A percentile compares a stretch with the other conserved stretches of the same genome.
These are phyloP conservation scores for Melieria omissa DNA, from an alignment of 2,888 invertebrate species.

Conservation along the genomic window DNA sequence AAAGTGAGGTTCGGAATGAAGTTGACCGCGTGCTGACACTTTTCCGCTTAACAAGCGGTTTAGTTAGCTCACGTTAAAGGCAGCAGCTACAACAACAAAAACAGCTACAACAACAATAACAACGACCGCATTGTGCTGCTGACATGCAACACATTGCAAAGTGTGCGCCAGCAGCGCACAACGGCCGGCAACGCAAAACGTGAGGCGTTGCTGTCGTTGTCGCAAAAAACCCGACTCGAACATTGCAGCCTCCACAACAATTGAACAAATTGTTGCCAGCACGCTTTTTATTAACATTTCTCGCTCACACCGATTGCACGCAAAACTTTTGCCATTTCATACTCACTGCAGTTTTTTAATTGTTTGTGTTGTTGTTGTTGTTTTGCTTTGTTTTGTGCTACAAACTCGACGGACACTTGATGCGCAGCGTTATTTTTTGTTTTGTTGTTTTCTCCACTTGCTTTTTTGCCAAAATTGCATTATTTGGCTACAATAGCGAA, in stretches of 20 bases:
- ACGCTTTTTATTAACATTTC: constrained; percentile 26
- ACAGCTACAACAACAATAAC: not conserved
- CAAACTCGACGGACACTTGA: constrained; percentile 3
- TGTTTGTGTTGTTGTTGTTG: not conserved
- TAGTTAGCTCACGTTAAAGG: constrained; percentile 36
- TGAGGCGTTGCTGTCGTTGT: too few species aligned
- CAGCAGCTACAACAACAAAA: constrained; percentile 24
- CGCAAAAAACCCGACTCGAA: not conserved
- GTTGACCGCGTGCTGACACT: constrained; percentile 51
- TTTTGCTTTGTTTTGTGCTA: not conserved
- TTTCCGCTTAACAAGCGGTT: constrained; percentile 58
- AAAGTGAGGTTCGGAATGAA: constrained; percentile 19
- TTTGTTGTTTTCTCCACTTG: constrained; percentile 11
- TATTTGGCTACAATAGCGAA: constrained; percentile 12
- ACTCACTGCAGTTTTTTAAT: constrained; percentile 28
- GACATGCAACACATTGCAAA: too few species aligned
- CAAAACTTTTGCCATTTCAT: constrained; percentile 44
- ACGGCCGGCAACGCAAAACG: too few species aligned
- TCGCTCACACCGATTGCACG: constrained; percentile 29
- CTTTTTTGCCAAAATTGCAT: constrained; percentile 14
- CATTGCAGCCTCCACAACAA: constrained; percentile 37
- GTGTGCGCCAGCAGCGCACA: too few species aligned
- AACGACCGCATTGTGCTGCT: not conserved
- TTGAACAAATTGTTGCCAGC: constrained; percentile 60
- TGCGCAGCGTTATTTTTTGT: constrained; percentile 14